Evolutionary conservation across 2,888 invertebrate genomes (phyloP).

Genomic region (Saturnia japonica): DNA sequence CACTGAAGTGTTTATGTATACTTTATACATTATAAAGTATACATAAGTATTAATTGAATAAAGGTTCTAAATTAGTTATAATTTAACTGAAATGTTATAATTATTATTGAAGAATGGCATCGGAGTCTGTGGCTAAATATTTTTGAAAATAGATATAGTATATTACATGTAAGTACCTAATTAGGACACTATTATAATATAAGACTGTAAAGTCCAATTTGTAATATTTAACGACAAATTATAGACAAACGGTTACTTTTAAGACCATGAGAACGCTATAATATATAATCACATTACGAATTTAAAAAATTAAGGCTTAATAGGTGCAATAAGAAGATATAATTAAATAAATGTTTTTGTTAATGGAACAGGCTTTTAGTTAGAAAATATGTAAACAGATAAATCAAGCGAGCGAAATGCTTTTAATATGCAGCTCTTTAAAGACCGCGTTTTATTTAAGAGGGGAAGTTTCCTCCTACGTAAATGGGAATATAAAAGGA

Average conservation of each 20-base stretch:
- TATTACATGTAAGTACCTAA: too few relatives aligned
- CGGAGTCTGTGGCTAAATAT: too few relatives aligned
- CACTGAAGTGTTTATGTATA: too few relatives aligned
- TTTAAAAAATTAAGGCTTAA: neutral
- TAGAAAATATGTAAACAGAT: constrained; percentile 31
- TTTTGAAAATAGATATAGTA: too few relatives aligned
- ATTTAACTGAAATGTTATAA: too few relatives aligned
- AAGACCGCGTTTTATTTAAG: constrained; percentile 48
- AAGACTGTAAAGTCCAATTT: neutral
- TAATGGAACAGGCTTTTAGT: neutral
- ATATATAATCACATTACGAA: neutral
- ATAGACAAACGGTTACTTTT: neutral
- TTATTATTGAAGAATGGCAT: too few relatives aligned
- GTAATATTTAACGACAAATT: neutral
- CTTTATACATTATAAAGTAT: too few relatives aligned
- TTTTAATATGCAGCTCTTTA: constrained; percentile 57
- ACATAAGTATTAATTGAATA: too few relatives aligned
- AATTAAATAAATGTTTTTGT: neutral
- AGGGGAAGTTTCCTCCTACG: constrained; percentile 50
- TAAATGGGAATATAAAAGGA: constrained; percentile 50
- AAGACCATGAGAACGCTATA: neutral
- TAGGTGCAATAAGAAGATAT: neutral
- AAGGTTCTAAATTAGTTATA: too few relatives aligned
- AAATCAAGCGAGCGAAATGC: constrained; percentile 42
- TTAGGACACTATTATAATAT: neutral